Evolutionary conservation across 2,113 vertebrate genomes (phyloP), one percentile per base, ranked within the genome.

Genomic region (Myrmophylax atrothorax): DNA sequence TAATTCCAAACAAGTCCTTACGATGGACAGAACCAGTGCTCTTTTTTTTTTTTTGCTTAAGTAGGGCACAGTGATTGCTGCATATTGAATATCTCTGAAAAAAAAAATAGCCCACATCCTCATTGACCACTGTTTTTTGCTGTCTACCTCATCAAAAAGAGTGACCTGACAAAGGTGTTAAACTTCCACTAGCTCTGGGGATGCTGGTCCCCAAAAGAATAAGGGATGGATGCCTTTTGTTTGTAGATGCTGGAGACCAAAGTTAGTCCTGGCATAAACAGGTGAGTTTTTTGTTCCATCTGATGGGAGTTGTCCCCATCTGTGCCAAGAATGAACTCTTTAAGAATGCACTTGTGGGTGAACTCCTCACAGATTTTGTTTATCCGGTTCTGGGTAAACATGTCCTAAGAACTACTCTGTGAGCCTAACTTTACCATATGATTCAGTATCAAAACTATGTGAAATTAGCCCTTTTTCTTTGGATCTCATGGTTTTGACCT

Each of bases 1-100:
- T 93, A 94, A 89, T 90, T 92, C 93, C 91, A 94, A 94, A 90
- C 83, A 93, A 95, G 86, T 72, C 80, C 80, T 94, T 93, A 67
- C 0, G 60, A 96, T 87, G 93, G 95, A 96, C 94, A 95, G 75
- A 69, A 97, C 83, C 18, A 89, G 47, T 35, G 55, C 37, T 69
- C 24, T 75, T 87, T 53, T 38, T 40, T 20, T 63, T 63, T 73
- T 52, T 87, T 78, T 84, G 3, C 35, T 93, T 92, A 77, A 95
- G 84, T 83, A 44, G 70, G 90, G 88, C 46, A 29, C n/a, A 52
- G 13, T 31, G 28, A 90, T 86, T 76, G n/a, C 31, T 94, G 86
- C 0, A 0, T 74, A 47, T 49, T 87, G 84, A 92, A 18, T 72
- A 80, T 72, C 47, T 81, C 74, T 72, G 68, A 70, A 94, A 94